Conservation (phyloP, 1,140 invertebrate genomes). For the Zaprionus vittiger region DNA sequence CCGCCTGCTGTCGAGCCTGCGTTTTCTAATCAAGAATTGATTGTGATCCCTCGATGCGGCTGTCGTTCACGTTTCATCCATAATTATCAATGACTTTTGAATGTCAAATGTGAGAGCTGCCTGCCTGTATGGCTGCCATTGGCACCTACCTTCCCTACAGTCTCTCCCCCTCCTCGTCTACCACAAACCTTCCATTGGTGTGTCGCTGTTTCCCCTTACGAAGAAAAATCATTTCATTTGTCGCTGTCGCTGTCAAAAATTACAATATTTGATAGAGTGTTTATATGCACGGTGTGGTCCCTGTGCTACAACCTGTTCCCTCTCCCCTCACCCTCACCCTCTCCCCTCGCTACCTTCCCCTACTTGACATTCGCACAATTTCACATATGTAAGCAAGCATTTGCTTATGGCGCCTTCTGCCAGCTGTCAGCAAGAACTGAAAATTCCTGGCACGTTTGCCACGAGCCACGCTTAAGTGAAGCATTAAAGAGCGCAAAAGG, state of each 20-base stretch:
- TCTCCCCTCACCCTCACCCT: not conserved
- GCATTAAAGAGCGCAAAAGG: slow-evolving; percentile 57
- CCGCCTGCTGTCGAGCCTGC: slow-evolving; percentile 47
- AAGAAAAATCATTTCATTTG: slow-evolving; percentile 78
- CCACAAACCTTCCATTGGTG: not conserved
- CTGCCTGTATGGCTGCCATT: slow-evolving; percentile 55
- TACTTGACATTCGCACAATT: slow-evolving; percentile 39
- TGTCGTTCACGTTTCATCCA: slow-evolving; percentile 81
- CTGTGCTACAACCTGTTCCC: not conserved
- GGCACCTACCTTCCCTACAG: slow-evolving; percentile 44
- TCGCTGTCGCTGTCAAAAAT: slow-evolving; percentile 71
- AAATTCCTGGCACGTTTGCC: slow-evolving; percentile 67
- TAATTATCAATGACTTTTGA: slow-evolving; percentile 83
- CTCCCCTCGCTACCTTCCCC: not conserved
- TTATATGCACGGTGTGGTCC: slow-evolving; percentile 38
- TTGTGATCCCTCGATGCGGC: slow-evolving; percentile 81
- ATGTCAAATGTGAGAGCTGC: slow-evolving; percentile 77
- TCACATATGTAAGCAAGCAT: slow-evolving; percentile 54
- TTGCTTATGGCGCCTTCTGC: slow-evolving; percentile 19
- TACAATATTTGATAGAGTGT: slow-evolving; percentile 61
- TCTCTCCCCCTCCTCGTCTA: not conserved
- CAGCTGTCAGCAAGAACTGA: slow-evolving; percentile 43
- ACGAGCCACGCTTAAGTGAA: slow-evolving; percentile 70
- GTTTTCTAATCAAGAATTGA: slow-evolving; percentile 83
- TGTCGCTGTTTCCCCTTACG: not conserved